phyloP scores from a whole-genome alignment of 2,888 invertebrate genomes.

The Eugnorisma glareosa region DNA sequence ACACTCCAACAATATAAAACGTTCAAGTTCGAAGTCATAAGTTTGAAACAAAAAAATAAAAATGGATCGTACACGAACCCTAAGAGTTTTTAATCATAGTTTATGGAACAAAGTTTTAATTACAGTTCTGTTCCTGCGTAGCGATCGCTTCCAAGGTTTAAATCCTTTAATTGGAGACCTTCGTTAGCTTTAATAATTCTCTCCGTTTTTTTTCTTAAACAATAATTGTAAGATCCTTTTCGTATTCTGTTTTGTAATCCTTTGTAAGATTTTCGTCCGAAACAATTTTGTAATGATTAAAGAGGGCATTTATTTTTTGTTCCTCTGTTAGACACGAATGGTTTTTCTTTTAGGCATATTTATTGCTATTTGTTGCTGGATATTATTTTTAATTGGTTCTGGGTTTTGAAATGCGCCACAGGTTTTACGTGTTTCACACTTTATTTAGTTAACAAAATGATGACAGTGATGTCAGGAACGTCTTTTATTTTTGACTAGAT shows the following conservation, averaged over 20 bases:
- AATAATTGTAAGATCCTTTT: slow-evolving; percentile 66
- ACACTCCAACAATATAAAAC: slow-evolving; percentile 44
- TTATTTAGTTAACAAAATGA: not conserved
- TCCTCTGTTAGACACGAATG: slow-evolving; percentile 34
- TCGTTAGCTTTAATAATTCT: slow-evolving; percentile 68
- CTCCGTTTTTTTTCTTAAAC: slow-evolving; percentile 57
- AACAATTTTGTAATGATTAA: slow-evolving; percentile 63
- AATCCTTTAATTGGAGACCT: slow-evolving; percentile 74
- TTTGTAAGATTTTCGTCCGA: slow-evolving; percentile 63
- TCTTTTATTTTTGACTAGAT: not conserved
- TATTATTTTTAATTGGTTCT: slow-evolving; percentile 32
- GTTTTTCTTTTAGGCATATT: slow-evolving; percentile 41
- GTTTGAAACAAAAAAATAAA: slow-evolving; percentile 64
- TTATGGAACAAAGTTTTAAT: slow-evolving; percentile 81
- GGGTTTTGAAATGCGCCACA: not conserved
- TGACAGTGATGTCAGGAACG: not conserved
- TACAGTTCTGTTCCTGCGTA: slow-evolving; percentile 73
- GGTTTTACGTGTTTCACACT: not conserved
- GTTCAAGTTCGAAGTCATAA: slow-evolving; percentile 65
- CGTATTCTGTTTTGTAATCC: slow-evolving; percentile 67
- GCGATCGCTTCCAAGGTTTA: slow-evolving; percentile 72
- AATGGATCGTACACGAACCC: slow-evolving; percentile 65
- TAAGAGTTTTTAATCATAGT: slow-evolving; percentile 80
- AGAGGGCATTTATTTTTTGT: slow-evolving; percentile 61
- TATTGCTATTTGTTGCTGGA: slow-evolving; percentile 37